Percentiles rank a stretch among this genome's conserved stretches.
Evolutionary conservation across 2,888 invertebrate genomes (phyloP).

Genomic region (Listrodromus nycthemerus): DNA sequence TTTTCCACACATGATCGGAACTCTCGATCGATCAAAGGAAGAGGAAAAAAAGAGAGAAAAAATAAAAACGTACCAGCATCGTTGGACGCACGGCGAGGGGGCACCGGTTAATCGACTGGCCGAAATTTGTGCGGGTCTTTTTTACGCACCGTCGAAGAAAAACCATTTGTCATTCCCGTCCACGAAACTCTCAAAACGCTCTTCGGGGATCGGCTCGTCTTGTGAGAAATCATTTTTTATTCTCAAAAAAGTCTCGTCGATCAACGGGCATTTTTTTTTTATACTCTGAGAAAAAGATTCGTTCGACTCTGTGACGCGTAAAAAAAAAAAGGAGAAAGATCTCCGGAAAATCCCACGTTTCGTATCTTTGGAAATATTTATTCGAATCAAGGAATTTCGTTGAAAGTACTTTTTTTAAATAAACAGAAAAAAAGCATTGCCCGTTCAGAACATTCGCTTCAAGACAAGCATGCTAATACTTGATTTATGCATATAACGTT

Average conservation of each 20-base stretch:
- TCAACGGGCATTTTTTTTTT: not conserved
- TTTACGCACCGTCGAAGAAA: conserved; percentile 68
- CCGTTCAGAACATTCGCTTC: not conserved
- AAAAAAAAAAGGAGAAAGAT: conserved; percentile 39
- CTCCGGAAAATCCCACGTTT: conserved; percentile 42
- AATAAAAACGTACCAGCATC: conserved; percentile 38
- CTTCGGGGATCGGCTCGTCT: conserved; percentile 67
- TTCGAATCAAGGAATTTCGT: not conserved
- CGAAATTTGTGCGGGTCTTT: conserved; percentile 67
- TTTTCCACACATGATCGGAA: conserved; percentile 83
- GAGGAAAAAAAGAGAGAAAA: conserved; percentile 40
- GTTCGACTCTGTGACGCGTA: conserved; percentile 46
- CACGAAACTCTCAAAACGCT: conserved; percentile 47
- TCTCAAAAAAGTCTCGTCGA: conserved; percentile 40
- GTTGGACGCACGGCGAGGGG: conserved; percentile 44
- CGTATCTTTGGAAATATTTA: not conserved
- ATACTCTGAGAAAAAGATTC: conserved; percentile 21
- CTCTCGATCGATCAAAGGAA: conserved; percentile 81
- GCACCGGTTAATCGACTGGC: conserved; percentile 64
- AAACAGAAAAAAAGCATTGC: not conserved
- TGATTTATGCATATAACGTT: conserved; percentile 28
- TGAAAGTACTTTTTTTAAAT: not conserved
- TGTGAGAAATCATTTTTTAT: conserved; percentile 74
- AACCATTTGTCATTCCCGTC: conserved; percentile 81
- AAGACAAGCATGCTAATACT: not conserved